Evolutionary conservation across 2,797 vertebrate genomes (phyloP), one percentile per base, ranked within the genome.

Genomic region (Furcifer pardalis): DNA sequence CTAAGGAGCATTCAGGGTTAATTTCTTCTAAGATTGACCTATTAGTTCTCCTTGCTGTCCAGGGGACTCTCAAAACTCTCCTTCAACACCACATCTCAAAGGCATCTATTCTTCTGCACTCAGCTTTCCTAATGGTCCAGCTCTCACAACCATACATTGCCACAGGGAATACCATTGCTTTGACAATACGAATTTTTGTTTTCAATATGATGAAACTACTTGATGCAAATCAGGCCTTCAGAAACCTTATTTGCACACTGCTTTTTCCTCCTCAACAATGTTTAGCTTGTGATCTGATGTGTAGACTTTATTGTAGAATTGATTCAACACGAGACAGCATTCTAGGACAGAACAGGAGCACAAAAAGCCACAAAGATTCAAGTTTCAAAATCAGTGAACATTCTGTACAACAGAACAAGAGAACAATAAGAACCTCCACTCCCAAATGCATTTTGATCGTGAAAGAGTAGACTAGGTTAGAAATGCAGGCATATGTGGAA

Each of bases 201-300:
- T n/a, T n/a, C n/a, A n/a, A n/a, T n/a, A n/a, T n/a, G n/a, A n/a
- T n/a, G 32, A 4, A 77, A 84, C 0, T 5, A 8, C 21, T 35
- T 0, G 1, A 44, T 0, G 27, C 1, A 32, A 37, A 21, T 19
- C 63, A 63, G 25, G 83, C 5, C 27, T 27, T 32, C 40, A 44
- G 59, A 40, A 77, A 78, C 35, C 72, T 23, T 21, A 15, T 56
- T 8, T 1, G n/a, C 4, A 80, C 37, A 75, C 44, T 73, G 23
- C 49, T 13, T 40, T 80, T 35, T 30, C 2, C 7, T 19, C 49
- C 9, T 19, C 40, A 37, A 49, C n/a, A n/a, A n/a, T n/a, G n/a
- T 71, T 37, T 78, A 71, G 12, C 37, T 3, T 27, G 37, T 56
- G 10, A 56, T 56, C 19, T 23, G 52, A 56, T 19, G 52, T 56